Evolutionary conservation across 2,888 invertebrate genomes (phyloP), one percentile per base, ranked within the genome.

Genomic region (Phorcus lineatus): DNA sequence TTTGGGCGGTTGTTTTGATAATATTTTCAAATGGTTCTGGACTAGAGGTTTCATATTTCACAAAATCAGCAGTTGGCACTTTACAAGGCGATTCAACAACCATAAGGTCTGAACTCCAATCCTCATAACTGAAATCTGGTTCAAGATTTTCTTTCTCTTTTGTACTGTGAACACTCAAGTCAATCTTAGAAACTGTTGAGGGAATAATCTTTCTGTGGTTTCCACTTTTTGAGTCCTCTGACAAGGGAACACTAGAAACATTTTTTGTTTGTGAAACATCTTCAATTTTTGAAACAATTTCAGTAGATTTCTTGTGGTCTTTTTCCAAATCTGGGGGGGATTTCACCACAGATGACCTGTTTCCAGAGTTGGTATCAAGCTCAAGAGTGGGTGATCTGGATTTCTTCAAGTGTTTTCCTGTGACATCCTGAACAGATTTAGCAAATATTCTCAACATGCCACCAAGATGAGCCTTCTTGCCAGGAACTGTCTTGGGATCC

Each of bases 371-470:
- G 28, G 24, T 13, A 6, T 22, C 13, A 28, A 24, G 16, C 22
- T 62, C 28, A 16, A n/a, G 52, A 28, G n/a, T 54, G 52, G 24
- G 62, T 16, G 47, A 40, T 40, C 40, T 77, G n/a, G 62, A 16
- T n/a, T 78, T 36, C 11, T 24, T 62, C 16, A 9, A 66, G 24
- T 66, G 47, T 11, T 47, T 78, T 19, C 40, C 19, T 22, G 77
- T 53, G 19, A 31, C 77, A 52, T 78, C 77, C 17, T 24, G 53
- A 13, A 78, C 77, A 47, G 77, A 78, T 24, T 62, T 78, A 31
- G 77, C 77, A 66, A 78, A 78, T 52, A 78, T 78, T 52, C 77
- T 40, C 16, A 78, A 36, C 4, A 53, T 66, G 19, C 77, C 77
- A 22, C 47, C 66, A 62, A 62, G n/a, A 17, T 24, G 54, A 28